These are phyloP conservation scores for Lethocerus indicus DNA, from an alignment of 1,140 invertebrate species.

Conservation along the genomic window DNA sequence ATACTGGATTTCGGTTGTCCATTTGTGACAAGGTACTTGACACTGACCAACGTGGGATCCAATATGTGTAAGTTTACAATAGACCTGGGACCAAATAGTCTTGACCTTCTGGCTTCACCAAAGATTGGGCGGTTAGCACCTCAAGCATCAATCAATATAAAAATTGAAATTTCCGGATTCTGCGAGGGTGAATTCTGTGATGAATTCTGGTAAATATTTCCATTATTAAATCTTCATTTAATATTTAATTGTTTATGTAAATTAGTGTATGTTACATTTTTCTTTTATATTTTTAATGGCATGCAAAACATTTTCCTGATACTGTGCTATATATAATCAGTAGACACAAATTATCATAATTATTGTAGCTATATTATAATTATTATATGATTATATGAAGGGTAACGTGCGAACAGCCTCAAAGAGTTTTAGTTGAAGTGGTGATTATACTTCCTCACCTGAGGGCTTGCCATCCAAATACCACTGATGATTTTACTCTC, in stretches of 20 bases:
- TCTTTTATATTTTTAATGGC: background rate
- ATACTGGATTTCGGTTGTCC: conserved; percentile 20
- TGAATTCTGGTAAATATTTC: conserved; percentile 22
- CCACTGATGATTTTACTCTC: conserved; percentile 21
- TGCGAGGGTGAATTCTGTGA: conserved; percentile 19
- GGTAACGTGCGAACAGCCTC: conserved; percentile 17
- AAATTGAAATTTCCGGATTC: conserved; percentile 19
- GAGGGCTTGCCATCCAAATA: conserved; percentile 18
- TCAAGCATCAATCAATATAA: conserved; percentile 12
- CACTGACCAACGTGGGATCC: conserved; percentile 19
- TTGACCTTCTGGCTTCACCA: conserved; percentile 20
- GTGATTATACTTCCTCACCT: conserved; percentile 20
- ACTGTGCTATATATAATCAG: background rate
- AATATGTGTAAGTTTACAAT: conserved; percentile 22
- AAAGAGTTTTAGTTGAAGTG: conserved; percentile 19
- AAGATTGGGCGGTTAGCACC: conserved; percentile 20
- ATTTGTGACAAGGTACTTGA: conserved; percentile 18
- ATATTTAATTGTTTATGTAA: background rate
- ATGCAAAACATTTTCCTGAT: background rate
- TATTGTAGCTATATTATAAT: background rate
- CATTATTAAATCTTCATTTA: background rate
- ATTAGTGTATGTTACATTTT: background rate
- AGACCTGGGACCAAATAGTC: conserved; percentile 20
- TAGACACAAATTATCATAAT: background rate
- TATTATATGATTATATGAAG: conserved; percentile 4